These are phyloP conservation scores for Matsumurasca onukii DNA, from an alignment of 1,140 invertebrate species.

Conservation along the genomic window DNA sequence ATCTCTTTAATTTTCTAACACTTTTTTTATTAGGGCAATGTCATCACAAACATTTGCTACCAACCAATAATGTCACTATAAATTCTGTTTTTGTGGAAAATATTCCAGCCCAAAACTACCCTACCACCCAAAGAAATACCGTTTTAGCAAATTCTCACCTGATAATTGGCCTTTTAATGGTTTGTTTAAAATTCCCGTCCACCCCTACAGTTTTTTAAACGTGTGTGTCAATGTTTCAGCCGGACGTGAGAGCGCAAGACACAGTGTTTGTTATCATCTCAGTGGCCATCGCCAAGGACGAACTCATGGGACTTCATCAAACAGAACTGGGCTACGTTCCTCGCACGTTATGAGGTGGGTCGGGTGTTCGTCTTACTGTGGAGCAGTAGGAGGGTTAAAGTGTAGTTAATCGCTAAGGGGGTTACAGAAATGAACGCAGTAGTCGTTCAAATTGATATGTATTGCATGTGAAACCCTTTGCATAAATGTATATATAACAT, in stretches of 20 bases:
- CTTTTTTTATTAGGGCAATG: too few relatives aligned
- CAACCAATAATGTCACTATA: too few relatives aligned
- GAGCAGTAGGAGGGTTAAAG: neutral
- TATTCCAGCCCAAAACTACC: too few relatives aligned
- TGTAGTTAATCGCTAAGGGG: neutral
- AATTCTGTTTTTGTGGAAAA: too few relatives aligned
- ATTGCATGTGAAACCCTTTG: neutral
- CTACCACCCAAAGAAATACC: too few relatives aligned
- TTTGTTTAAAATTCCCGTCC: too few relatives aligned
- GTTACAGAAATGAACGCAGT: neutral
- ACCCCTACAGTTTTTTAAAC: too few relatives aligned
- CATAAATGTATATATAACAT: neutral
- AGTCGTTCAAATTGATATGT: neutral
- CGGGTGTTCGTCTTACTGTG: neutral
- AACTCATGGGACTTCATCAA: constrained; percentile 91
- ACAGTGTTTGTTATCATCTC: constrained; percentile 85
- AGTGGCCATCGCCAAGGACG: constrained; percentile 72
- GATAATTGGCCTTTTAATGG: too few relatives aligned
- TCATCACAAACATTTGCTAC: too few relatives aligned
- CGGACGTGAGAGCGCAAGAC: constrained; percentile 90
- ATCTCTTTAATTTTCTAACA: too few relatives aligned
- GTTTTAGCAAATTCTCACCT: too few relatives aligned
- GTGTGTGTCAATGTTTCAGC: too few relatives aligned
- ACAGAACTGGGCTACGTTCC: constrained; percentile 74
- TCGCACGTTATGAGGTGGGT: constrained; percentile 71